Evolutionary conservation across 2,888 invertebrate genomes (phyloP).

Genomic region (Zygothrica quintamaculata): DNA sequence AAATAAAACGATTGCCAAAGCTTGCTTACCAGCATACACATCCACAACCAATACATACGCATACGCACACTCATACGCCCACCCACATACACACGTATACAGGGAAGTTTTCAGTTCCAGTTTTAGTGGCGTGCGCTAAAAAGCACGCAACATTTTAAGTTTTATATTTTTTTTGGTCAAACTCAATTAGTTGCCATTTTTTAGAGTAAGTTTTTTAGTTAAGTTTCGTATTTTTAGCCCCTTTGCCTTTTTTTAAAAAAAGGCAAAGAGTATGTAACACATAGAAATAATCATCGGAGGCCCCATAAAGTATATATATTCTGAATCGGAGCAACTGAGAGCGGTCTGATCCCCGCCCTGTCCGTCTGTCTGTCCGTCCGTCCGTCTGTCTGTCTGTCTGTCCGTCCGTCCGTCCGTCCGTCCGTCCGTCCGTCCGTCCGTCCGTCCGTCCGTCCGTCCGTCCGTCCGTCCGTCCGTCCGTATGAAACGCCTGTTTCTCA

Average conservation of each 20-base stretch:
- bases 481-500: too few species aligned
- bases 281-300: too few species aligned
- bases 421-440: not conserved
- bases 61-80: not conserved
- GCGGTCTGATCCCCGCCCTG: too few species aligned
- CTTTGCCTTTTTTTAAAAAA: not conserved
- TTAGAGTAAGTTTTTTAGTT: conserved; percentile 16
- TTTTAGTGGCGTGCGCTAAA: conserved; percentile 39
- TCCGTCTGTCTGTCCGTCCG: too few species aligned
- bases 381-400: too few species aligned
- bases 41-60: not conserved
- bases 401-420: too few species aligned
- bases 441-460: too few species aligned
- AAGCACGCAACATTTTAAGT: conserved; percentile 41
- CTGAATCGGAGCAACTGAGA: too few species aligned
- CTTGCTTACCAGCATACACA: conserved; percentile 20
- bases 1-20: conserved; percentile 44
- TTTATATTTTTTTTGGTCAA: conserved; percentile 42
- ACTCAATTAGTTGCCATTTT: conserved; percentile 64
- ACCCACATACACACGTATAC: conserved; percentile 25
- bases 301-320: too few species aligned
- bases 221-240: conserved; percentile 12
- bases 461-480: too few species aligned
- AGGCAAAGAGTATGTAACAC: too few species aligned
- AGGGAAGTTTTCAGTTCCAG: conserved; percentile 30